A percentile compares a stretch with the other conserved stretches of the same genome.
Conservation (phyloP, 2,888 invertebrate species). For the Sinelater perroti region DNA sequence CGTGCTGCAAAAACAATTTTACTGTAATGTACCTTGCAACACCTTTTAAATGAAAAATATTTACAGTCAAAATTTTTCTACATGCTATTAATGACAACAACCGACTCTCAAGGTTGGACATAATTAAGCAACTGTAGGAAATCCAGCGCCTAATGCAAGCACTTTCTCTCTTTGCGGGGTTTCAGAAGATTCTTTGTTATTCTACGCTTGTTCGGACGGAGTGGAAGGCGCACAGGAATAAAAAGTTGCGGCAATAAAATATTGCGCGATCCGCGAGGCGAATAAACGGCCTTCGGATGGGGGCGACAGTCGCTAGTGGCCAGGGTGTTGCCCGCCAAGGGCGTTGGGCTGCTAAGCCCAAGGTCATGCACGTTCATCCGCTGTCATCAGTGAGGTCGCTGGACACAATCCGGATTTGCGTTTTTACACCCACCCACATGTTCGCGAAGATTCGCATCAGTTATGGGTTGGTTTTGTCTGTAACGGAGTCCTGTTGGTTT, state of each 20-base stretch:
- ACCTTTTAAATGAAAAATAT: background rate
- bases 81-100: background rate
- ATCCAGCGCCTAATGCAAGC: background rate
- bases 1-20: no score
- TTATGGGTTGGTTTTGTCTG: conserved; percentile 9
- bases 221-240: background rate
- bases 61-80: background rate
- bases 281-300: conserved; percentile 40
- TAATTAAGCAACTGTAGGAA: conserved; percentile 6
- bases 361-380: conserved; percentile 39
- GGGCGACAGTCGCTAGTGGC: conserved; percentile 31
- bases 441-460: conserved; percentile 5
- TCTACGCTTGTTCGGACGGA: background rate
- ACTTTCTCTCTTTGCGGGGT: background rate
- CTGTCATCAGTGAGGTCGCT: conserved; percentile 40
- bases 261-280: conserved; percentile 28
- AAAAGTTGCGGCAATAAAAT: conserved; percentile 22
- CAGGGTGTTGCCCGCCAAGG: conserved; percentile 45
- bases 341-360: conserved; percentile 40
- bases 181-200: conserved; percentile 1
- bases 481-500: conserved; percentile 15
- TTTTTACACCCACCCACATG: conserved; percentile 31
- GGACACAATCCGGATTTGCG: conserved; percentile 43
- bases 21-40: background rate
- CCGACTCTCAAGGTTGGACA: background rate